Conservation (phyloP, 2,888 invertebrate genomes). For the Exephanes ischioxanthus region DNA sequence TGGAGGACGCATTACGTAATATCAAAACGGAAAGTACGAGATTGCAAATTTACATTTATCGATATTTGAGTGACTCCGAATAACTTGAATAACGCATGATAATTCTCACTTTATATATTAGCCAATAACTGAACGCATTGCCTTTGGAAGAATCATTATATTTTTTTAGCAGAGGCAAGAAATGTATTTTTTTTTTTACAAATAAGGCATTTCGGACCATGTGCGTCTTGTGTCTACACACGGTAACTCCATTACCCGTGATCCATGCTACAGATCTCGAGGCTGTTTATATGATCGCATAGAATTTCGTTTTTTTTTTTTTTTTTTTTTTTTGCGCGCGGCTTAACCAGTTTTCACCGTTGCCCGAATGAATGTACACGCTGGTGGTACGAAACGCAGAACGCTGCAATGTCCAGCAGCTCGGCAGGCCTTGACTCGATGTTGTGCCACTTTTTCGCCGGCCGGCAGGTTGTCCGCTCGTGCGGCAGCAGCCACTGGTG, state of each 20-base stretch:
- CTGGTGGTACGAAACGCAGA: slow-evolving; percentile 24
- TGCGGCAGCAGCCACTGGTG: neutral
- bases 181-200: neutral
- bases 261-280: slow-evolving; percentile 37
- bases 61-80: neutral
- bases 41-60: neutral
- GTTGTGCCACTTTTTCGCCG: slow-evolving; percentile 68
- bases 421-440: slow-evolving; percentile 66
- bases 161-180: neutral
- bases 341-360: slow-evolving; percentile 70
- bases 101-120: neutral
- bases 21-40: neutral
- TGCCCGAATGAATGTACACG: slow-evolving; percentile 63
- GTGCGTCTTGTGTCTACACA: slow-evolving; percentile 25
- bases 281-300: slow-evolving; percentile 23
- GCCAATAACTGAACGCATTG: neutral
- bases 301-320: slow-evolving; percentile 29
- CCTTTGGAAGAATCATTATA: neutral
- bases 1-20: slow-evolving; percentile 12
- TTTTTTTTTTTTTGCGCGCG: slow-evolving; percentile 28
- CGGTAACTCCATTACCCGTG: slow-evolving; percentile 25
- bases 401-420: slow-evolving; percentile 15
- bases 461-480: slow-evolving; percentile 34
- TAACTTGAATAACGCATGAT: neutral
- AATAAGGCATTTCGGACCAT: slow-evolving; percentile 27